Evolutionary conservation across 1,140 invertebrate genomes (phyloP).

Genomic region (Pantala flavescens): DNA sequence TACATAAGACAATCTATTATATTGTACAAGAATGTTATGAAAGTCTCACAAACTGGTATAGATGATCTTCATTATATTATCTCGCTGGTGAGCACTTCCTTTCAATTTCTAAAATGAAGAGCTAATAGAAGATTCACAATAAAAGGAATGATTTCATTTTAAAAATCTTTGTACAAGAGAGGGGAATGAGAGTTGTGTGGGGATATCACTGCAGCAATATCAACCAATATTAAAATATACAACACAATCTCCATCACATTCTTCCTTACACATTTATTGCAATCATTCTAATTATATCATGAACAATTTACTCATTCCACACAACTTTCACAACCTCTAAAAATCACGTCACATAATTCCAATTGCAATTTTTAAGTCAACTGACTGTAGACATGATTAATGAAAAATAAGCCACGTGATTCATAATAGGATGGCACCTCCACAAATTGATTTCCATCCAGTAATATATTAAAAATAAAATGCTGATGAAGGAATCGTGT

Average conservation of each 20-base stretch:
- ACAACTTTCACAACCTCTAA: conserved; percentile 9
- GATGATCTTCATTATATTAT: neutral
- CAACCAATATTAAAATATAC: neutral
- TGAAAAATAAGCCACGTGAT: neutral
- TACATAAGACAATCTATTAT: conserved; percentile 1
- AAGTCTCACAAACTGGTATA: neutral
- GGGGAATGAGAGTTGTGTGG: conserved; percentile 3
- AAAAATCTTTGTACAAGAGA: conserved; percentile 2
- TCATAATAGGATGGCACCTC: neutral
- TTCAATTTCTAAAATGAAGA: neutral
- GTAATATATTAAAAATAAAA: neutral
- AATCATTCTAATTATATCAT: neutral
- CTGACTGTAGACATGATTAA: neutral
- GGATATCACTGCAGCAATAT: neutral
- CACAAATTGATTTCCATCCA: neutral
- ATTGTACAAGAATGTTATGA: conserved; percentile 7
- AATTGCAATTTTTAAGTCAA: neutral
- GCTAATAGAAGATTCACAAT: neutral
- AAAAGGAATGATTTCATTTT: conserved; percentile 3
- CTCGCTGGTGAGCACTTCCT: neutral
- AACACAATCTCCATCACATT: neutral
- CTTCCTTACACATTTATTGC: neutral
- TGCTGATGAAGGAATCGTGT: neutral
- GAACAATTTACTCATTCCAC: neutral
- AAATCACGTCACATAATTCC: neutral